Conservation (phyloP, 2,888 invertebrate species). For the Fissipunctia ypsillon region DNA sequence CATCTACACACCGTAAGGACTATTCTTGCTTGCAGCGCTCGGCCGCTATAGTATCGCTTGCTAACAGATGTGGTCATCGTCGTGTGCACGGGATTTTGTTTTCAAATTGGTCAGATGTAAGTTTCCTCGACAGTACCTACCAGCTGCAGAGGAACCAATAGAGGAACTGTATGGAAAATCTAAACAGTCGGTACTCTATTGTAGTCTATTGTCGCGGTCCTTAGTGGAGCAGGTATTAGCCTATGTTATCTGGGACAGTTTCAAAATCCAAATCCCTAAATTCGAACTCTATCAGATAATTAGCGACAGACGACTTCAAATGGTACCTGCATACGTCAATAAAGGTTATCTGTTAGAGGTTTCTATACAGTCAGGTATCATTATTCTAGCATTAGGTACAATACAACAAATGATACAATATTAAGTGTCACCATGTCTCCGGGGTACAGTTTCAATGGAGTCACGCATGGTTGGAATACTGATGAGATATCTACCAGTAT, state of each 20-base stretch:
- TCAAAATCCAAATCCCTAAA: background rate
- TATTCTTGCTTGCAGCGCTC: too few relatives aligned
- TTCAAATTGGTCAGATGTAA: too few relatives aligned
- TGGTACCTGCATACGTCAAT: background rate
- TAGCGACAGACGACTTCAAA: background rate
- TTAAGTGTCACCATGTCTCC: conserved; percentile 8
- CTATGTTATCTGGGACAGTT: too few relatives aligned
- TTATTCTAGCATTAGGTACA: background rate
- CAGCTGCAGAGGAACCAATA: too few relatives aligned
- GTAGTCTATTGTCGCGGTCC: background rate
- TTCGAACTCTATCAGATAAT: background rate
- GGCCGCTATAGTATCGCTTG: too few relatives aligned
- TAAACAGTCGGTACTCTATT: background rate
- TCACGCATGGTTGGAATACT: conserved; percentile 40
- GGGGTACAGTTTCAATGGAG: conserved; percentile 34
- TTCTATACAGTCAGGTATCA: background rate
- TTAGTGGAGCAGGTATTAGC: too few relatives aligned
- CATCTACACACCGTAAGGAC: too few relatives aligned
- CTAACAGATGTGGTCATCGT: too few relatives aligned
- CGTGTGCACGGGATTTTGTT: too few relatives aligned
- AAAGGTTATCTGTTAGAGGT: background rate
- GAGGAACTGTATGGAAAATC: background rate
- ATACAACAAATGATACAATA: conserved; percentile 29
- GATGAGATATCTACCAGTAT: conserved; percentile 4
- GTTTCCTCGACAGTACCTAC: too few relatives aligned